These are phyloP conservation scores for Heterochromis multidens DNA, from an alignment of 2,113 vertebrate genomes.

Conservation along the genomic window DNA sequence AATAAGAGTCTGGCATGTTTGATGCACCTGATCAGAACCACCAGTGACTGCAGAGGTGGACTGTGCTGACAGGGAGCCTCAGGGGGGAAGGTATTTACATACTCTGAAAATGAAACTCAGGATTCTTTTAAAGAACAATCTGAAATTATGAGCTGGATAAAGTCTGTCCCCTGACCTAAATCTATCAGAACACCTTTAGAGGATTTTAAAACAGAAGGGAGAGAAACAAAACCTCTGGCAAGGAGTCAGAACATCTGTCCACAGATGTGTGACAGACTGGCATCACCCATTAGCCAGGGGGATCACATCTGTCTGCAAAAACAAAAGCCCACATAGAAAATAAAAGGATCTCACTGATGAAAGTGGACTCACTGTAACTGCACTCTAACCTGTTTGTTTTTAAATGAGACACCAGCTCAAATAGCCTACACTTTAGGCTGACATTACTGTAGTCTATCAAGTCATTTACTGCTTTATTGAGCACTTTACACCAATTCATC, in stretches of 20 bases:
- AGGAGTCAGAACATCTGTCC: background rate
- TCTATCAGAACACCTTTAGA: background rate
- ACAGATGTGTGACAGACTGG: background rate
- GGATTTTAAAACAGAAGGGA: background rate
- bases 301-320: background rate
- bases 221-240: background rate
- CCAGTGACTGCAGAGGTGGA: background rate
- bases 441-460: background rate
- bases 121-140: background rate
- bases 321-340: background rate
- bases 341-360: background rate
- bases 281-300: background rate
- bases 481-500: accelerated
- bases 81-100: background rate
- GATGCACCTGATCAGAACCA: background rate
- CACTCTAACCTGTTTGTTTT: background rate
- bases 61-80: background rate
- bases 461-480: background rate
- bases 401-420: background rate
- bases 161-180: background rate
- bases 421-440: background rate
- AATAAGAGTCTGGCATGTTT: background rate
- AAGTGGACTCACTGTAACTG: background rate
- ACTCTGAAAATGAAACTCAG: background rate
- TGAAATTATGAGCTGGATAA: background rate